Base-by-base conservation (phyloP, 2,113 vertebrate genomes). In the Caloenas nicobarica region DNA sequence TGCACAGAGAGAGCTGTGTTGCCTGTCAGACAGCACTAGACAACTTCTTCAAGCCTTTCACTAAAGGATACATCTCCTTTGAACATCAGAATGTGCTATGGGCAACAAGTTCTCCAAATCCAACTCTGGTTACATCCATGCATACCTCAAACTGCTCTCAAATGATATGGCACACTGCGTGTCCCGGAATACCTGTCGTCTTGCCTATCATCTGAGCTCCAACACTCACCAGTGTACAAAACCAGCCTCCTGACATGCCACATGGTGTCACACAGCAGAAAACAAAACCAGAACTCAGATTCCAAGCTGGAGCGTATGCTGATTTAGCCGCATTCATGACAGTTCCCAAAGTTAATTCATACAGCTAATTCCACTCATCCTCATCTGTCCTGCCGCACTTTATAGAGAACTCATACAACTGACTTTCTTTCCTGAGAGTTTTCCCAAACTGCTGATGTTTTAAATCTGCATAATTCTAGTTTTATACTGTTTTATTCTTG, bases 91-190 rank as follows among this genome's bases (percentile, higher is more conserved):
- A 64, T n/a, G 56, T 81, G 50, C 50, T 56, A 22, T 11, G 42
- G 53, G 40, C 0, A 0, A 34, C 0, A 1, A 68, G 13, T 50
- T 88, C 66, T 73, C 53, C 24, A 78, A 89, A 70, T 58, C 11
- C 42, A 33, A 1, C 33, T 69, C 36, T 69, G 42, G 22, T 51
- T 28, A 31, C 50, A 13, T 10, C 54, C 11, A 16, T 25, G 7
- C 16, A 13, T 16, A 33, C 5, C 18, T 77, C 44, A 66, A 72
- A 60, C 31, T 50, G 4, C 18, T 77, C 21, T 81, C 34, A 56
- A 29, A 44, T 25, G 24, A 15, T 5, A 16, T 4, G 1, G 10
- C 17, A 29, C 0, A 2, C 6, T 34, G 17, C 16, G 34, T 89
- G 28, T 72, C 29, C 54, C 23, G 48, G 33, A 18, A 34, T 62